Conservation (phyloP, 1,140 invertebrate species). For the Brachionus sp. region DNA sequence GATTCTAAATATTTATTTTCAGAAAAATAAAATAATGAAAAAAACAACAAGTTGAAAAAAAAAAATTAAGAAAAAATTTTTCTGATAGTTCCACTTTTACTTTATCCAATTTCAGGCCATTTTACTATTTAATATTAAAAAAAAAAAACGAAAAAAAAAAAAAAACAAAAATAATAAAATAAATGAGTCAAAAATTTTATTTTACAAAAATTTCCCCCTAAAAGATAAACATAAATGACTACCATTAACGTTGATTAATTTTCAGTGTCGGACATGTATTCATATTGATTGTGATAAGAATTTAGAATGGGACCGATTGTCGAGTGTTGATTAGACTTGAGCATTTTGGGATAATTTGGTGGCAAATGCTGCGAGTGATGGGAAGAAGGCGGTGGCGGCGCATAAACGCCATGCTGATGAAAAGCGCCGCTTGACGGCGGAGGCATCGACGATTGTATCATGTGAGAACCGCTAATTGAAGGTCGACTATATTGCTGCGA, state of each 20-base stretch:
- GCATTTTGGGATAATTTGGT: slow-evolving; percentile 5
- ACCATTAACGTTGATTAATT: neutral
- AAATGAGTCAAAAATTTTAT: neutral
- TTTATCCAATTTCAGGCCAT: neutral
- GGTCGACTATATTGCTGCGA: neutral
- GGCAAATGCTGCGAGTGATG: neutral
- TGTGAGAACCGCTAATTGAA: neutral
- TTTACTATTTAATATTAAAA: neutral
- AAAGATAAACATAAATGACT: neutral
- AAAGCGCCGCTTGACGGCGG: neutral
- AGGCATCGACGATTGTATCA: neutral
- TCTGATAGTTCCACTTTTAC: neutral
- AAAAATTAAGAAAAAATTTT: neutral
- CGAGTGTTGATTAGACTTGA: slow-evolving; percentile 16
- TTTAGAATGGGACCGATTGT: neutral
- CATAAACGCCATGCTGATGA: neutral
- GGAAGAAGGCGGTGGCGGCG: neutral
- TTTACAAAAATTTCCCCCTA: neutral
- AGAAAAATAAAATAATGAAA: neutral
- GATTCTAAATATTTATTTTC: neutral
- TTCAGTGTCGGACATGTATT: neutral
- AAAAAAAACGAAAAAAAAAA: neutral
- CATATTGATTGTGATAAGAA: neutral
- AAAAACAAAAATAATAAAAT: neutral
- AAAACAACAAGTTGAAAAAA: neutral